These are phyloP conservation scores for Hydractinia symbiolongicarpus DNA, from an alignment of 30 jellyfish, hydroid and myxozoan genomes.

Conservation along the genomic window DNA sequence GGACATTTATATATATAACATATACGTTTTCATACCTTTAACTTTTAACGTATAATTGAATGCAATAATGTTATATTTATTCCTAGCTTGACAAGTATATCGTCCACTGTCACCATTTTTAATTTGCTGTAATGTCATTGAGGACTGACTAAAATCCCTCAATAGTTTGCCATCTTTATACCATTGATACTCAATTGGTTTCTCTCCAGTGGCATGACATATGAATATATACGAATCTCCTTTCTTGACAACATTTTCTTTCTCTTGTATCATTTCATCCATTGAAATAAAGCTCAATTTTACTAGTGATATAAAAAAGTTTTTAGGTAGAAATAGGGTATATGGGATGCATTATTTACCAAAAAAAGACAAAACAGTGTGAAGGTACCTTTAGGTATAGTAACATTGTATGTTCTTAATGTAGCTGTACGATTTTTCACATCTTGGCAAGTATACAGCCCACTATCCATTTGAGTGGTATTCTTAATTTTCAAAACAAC, in stretches of 20 bases:
- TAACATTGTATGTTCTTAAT: no score
- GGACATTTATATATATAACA: neutral
- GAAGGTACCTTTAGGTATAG: no score
- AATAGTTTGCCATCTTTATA: constrained; percentile 48
- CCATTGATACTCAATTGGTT: constrained; percentile 73
- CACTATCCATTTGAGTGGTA: no score
- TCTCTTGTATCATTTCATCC: no score
- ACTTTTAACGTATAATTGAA: constrained; percentile 34
- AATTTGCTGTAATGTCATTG: constrained; percentile 27
- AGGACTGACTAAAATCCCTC: neutral
- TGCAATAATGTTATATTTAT: constrained; percentile 28
- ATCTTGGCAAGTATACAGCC: no score
- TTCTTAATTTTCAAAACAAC: no score
- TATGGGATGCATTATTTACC: no score
- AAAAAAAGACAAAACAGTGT: no score
- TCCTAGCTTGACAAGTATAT: constrained; percentile 64
- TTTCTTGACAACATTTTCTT: constrained; percentile 21
- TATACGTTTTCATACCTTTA: constrained; percentile 38
- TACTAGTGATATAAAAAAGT: no score
- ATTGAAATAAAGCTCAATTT: no score
- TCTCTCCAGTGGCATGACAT: constrained; percentile 49
- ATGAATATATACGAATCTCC: constrained; percentile 43
- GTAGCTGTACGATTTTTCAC: no score
- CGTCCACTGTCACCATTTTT: constrained; percentile 40
- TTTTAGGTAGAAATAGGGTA: no score